Evolutionary conservation across 2,797 vertebrate genomes (phyloP).

Genomic region (Pempheris klunzingeri): DNA sequence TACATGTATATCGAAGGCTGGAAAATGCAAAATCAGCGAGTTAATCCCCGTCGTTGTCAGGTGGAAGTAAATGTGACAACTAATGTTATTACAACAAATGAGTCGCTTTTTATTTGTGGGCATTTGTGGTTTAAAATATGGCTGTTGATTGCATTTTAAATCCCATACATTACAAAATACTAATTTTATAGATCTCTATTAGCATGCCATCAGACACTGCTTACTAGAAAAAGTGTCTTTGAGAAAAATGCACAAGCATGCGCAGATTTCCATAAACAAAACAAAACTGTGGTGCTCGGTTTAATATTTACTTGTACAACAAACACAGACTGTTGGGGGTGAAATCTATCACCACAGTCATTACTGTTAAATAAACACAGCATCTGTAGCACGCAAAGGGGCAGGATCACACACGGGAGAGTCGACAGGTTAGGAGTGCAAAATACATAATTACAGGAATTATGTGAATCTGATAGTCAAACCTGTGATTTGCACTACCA

Average conservation of each 20-base stretch:
- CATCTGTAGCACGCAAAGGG: background rate
- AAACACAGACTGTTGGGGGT: background rate
- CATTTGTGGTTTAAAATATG: background rate
- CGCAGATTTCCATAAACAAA: conserved; percentile 30
- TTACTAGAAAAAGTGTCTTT: background rate
- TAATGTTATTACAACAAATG: background rate
- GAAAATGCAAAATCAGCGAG: background rate
- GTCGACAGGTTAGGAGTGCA: background rate
- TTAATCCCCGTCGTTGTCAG: background rate
- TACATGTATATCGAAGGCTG: background rate
- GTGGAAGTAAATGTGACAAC: background rate
- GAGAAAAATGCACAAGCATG: conserved; percentile 49
- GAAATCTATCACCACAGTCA: background rate
- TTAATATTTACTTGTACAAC: background rate
- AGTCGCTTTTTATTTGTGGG: background rate
- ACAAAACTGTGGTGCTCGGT: conserved; percentile 1
- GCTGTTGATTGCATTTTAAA: conserved; percentile 1
- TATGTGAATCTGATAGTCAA: background rate
- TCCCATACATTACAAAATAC: conserved; percentile 1
- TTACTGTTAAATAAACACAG: conserved; percentile 2
- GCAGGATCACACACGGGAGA: conserved; percentile 19
- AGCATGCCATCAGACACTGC: conserved; percentile 24
- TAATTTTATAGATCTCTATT: background rate
- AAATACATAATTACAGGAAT: conserved; percentile 5
- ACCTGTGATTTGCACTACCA: background rate